Conservation (phyloP, 2,113 vertebrate genomes). For the human region DNA sequence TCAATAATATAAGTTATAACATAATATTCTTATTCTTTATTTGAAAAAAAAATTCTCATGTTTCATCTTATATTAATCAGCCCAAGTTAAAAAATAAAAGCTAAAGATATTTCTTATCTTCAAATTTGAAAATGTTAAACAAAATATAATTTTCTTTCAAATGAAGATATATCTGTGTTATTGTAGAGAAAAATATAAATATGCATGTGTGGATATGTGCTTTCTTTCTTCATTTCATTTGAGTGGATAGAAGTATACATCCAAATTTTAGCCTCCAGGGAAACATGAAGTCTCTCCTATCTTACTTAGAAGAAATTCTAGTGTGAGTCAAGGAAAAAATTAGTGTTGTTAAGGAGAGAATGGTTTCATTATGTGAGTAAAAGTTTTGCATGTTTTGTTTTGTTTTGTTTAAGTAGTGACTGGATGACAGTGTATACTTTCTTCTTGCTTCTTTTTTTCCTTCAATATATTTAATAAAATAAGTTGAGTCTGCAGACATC, state of each 20-base stretch:
- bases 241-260: not conserved
- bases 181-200: not conserved
- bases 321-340: not conserved
- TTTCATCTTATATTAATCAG: not conserved
- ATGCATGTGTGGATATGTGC: fast-evolving
- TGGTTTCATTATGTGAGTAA: not conserved
- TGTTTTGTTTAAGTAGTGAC: not conserved
- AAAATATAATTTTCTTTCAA: not conserved
- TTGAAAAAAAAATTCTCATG: not conserved
- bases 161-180: not conserved
- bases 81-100: not conserved
- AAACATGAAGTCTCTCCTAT: not conserved
- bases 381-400: not conserved
- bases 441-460: not conserved
- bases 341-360: not conserved
- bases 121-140: not conserved
- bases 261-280: not conserved
- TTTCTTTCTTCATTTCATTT: not conserved
- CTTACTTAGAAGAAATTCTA: not conserved
- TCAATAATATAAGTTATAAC: not conserved
- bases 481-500: not conserved
- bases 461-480: not conserved
- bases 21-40: not conserved
- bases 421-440: not conserved
- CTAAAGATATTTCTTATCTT: not conserved